Evolutionary conservation across 2,113 vertebrate genomes (phyloP).

Genomic region (Dendropsophus ebraccatus): DNA sequence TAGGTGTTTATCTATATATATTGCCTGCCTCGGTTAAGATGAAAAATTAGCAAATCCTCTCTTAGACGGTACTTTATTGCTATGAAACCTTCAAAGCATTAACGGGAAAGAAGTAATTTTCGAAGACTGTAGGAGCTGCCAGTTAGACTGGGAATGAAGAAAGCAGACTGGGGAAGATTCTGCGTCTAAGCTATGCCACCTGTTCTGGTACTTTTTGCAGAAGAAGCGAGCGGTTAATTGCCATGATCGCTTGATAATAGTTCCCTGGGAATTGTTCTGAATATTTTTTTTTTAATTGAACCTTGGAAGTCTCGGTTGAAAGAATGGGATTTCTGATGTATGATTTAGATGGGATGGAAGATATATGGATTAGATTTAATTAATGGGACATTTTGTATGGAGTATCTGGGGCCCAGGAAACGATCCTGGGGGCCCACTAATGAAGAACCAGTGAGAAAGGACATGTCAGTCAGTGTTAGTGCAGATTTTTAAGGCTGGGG

Average conservation of each 20-base stretch:
- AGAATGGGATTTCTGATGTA: background rate
- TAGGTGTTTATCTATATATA: background rate
- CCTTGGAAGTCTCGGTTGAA: background rate
- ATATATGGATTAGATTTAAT: too few relatives aligned
- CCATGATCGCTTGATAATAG: background rate
- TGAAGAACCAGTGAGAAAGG: too few relatives aligned
- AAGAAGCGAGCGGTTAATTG: background rate
- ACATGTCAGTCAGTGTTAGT: too few relatives aligned
- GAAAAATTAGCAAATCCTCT: background rate
- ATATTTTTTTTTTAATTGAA: background rate
- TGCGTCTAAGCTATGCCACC: background rate
- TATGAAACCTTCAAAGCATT: background rate
- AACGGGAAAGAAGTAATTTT: background rate
- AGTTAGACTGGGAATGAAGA: background rate
- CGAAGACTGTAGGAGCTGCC: background rate
- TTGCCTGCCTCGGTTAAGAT: background rate
- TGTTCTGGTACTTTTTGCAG: background rate
- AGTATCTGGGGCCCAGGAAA: too few relatives aligned
- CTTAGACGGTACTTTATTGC: background rate
- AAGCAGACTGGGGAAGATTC: background rate
- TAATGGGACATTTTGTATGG: too few relatives aligned
- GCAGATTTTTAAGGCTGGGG: too few relatives aligned
- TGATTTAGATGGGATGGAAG: too few relatives aligned
- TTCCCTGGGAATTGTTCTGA: background rate
- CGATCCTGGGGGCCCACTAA: too few relatives aligned